Percentiles rank a stretch among this genome's conserved stretches.
Conservation (phyloP, 23 tunicate species). For the Phallusia fumigata region DNA sequence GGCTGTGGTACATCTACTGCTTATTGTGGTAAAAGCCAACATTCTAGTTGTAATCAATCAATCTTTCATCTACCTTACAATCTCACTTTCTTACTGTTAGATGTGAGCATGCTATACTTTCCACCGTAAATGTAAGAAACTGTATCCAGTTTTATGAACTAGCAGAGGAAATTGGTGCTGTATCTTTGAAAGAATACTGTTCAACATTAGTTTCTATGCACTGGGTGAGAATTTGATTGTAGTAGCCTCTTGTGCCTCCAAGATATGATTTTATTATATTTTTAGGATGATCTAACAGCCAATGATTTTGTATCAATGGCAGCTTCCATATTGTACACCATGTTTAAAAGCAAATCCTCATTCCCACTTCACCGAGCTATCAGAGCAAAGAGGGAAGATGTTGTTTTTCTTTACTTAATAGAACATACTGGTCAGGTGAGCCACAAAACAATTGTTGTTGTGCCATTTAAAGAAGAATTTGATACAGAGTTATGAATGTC, state of each 20-base stretch:
- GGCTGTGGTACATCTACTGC: too few relatives aligned
- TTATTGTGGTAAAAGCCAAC: too few relatives aligned
- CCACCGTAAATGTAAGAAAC: conserved; percentile 41
- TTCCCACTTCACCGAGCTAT: conserved; percentile 70
- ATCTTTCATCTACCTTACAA: too few relatives aligned
- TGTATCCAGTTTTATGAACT: conserved; percentile 70
- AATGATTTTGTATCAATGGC: conserved; percentile 64
- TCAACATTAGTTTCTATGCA: conserved; percentile 60
- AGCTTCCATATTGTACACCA: conserved; percentile 59
- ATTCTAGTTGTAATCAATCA: too few relatives aligned
- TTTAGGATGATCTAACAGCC: conserved; percentile 53
- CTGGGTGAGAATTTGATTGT: conserved; percentile 34
- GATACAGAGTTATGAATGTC: too few relatives aligned
- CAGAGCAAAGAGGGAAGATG: conserved; percentile 70
- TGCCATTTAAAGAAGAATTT: too few relatives aligned
- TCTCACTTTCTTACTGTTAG: conserved; percentile 14
- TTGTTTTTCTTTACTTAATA: conserved; percentile 63
- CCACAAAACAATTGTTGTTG: neutral
- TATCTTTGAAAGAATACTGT: conserved; percentile 54
- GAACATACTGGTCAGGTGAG: conserved; percentile 43
- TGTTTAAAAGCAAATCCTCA: conserved; percentile 76
- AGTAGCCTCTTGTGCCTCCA: neutral
- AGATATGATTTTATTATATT: neutral
- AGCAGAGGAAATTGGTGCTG: conserved; percentile 61
- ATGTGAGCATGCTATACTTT: conserved; percentile 62